Percentiles rank a stretch among this genome's conserved stretches.
phyloP scores from a whole-genome alignment of 2,888 invertebrate genomes.

The Achlya flavicornis region DNA sequence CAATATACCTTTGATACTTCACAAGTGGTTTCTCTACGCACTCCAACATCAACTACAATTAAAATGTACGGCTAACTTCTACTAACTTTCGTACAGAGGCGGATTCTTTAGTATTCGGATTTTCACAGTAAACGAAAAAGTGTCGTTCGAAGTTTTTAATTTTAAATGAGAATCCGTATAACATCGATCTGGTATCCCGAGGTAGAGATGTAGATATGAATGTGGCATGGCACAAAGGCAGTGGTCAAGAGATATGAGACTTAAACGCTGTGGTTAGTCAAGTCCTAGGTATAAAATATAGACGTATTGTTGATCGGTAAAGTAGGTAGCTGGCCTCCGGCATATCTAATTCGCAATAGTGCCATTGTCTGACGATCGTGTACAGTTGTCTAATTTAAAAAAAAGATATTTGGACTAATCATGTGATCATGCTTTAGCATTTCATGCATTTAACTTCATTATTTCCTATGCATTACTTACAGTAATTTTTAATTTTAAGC shows the following conservation, averaged over 20 bases:
- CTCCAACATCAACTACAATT: no score
- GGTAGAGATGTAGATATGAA: background rate
- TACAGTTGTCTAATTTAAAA: conserved; percentile 15
- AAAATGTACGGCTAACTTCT: no score
- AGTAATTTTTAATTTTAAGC: no score
- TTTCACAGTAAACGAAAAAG: no score
- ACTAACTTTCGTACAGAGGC: no score
- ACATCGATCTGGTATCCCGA: background rate
- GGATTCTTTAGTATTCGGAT: background rate
- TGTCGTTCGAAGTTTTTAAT: no score
- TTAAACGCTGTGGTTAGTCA: background rate
- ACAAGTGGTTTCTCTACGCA: no score
- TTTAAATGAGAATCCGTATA: no score
- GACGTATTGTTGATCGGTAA: conserved; percentile 9
- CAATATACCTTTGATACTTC: no score
- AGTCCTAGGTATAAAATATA: background rate
- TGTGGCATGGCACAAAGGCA: background rate
- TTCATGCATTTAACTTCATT: no score
- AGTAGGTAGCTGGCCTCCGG: background rate
- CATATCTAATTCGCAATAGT: conserved; percentile 25
- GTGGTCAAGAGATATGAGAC: background rate
- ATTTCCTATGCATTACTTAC: no score
- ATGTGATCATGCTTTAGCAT: no score
- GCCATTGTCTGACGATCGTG: conserved; percentile 27
- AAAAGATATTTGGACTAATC: background rate